Conservation (phyloP, 2,888 invertebrate genomes). For the Pterobdella sp. region DNA sequence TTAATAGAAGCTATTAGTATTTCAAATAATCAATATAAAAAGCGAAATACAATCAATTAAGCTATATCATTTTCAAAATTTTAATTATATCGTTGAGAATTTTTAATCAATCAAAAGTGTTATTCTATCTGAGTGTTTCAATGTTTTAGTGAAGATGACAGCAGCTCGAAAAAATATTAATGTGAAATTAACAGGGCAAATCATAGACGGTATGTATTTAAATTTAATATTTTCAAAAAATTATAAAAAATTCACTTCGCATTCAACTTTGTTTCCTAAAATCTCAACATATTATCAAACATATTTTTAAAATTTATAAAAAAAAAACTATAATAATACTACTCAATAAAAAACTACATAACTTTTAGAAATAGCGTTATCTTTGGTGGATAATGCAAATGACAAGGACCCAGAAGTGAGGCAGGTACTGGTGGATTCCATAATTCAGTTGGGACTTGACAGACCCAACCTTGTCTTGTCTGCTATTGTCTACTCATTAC, state of each 20-base stretch:
- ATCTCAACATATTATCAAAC: no score
- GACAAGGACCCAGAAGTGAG: slow-evolving; percentile 6
- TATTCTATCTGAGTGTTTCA: no score
- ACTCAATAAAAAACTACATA: not conserved
- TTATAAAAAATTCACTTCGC: no score
- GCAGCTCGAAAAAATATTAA: not conserved
- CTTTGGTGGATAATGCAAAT: slow-evolving; percentile 3
- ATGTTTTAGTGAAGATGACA: not conserved
- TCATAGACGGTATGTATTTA: not conserved
- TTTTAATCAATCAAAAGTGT: no score
- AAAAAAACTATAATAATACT: not conserved
- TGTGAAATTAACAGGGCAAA: slow-evolving; percentile 5
- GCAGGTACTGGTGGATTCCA: not conserved
- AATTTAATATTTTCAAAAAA: not conserved
- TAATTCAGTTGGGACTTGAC: not conserved
- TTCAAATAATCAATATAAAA: no score
- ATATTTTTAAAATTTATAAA: no score
- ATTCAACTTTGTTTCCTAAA: no score
- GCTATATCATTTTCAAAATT: no score
- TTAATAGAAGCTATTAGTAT: no score
- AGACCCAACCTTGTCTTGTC: slow-evolving; percentile 5
- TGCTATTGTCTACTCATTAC: not conserved
- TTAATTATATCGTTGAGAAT: no score
- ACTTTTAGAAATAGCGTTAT: slow-evolving; percentile 3
- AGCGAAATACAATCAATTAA: no score